Evolutionary conservation across 2,113 vertebrate species (phyloP).

Genomic region (Scopus umbretta): DNA sequence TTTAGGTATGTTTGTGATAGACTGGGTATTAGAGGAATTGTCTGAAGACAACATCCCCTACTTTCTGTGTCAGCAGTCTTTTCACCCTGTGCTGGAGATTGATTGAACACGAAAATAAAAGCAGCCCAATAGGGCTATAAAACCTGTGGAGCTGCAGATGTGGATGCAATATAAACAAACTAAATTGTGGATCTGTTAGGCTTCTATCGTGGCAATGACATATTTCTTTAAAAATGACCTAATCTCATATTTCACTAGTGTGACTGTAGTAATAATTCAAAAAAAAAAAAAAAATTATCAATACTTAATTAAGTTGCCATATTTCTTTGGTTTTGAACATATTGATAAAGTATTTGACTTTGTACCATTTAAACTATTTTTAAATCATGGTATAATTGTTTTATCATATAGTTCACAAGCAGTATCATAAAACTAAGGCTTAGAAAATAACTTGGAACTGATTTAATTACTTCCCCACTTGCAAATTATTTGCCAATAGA

Average conservation of each 20-base stretch:
- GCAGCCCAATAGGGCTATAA: not conserved
- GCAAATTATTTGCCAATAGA: not conserved
- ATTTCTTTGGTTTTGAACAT: constrained; percentile 19
- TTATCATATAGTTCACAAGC: not conserved
- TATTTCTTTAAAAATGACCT: constrained; percentile 36
- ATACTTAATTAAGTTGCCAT: not conserved
- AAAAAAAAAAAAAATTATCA: not conserved
- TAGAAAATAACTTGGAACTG: not conserved
- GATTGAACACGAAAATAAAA: constrained; percentile 52
- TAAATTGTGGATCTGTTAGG: not conserved
- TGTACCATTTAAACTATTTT: not conserved
- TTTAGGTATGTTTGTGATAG: not conserved
- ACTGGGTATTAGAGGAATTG: not conserved
- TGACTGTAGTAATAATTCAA: not conserved
- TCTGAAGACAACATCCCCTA: not conserved
- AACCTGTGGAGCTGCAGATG: not conserved
- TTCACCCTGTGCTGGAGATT: constrained; percentile 28
- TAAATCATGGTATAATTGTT: not conserved
- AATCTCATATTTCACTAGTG: not conserved
- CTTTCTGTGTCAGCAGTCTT: constrained; percentile 30
- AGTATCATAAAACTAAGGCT: not conserved
- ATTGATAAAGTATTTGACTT: not conserved
- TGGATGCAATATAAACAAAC: not conserved
- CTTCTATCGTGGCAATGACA: not conserved
- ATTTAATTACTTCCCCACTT: not conserved